A percentile compares a stretch with the other conserved stretches of the same genome.
Evolutionary conservation across 30 jellyfish, hydroid and myxozoan species (phyloP).

Genomic region (Calvadosia cruxmelitensis): DNA sequence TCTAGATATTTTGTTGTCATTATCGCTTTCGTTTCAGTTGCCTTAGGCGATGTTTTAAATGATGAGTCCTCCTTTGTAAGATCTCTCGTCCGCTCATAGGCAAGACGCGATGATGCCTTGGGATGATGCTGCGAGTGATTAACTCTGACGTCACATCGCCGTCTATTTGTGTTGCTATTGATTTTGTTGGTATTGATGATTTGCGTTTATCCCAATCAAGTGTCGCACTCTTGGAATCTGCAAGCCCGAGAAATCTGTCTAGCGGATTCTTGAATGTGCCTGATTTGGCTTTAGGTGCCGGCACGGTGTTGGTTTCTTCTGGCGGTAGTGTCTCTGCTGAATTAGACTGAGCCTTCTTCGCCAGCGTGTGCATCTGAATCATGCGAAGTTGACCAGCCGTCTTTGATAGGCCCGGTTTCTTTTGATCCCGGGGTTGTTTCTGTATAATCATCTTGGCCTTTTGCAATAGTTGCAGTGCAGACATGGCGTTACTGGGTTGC

Average conservation of each 20-base stretch:
- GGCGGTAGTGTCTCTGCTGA: background rate
- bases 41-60: slow-evolving; percentile 17
- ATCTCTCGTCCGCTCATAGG: slow-evolving; percentile 26
- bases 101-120: background rate
- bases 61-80: slow-evolving; percentile 8
- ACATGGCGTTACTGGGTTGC: background rate
- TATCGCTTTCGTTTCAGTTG: slow-evolving; percentile 41
- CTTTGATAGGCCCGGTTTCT: background rate
- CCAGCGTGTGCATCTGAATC: slow-evolving; percentile 2
- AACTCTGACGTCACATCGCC: slow-evolving; percentile 16
- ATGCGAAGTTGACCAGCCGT: background rate
- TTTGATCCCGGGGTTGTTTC: background rate
- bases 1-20: background rate
- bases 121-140: slow-evolving; percentile 37
- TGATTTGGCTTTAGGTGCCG: slow-evolving; percentile 10
- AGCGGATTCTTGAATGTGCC: slow-evolving; percentile 27
- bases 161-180: too few species aligned
- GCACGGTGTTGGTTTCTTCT: background rate
- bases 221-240: slow-evolving; percentile 1
- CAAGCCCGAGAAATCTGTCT: slow-evolving; percentile 21
- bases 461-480: background rate
- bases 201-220: slow-evolving; percentile 49
- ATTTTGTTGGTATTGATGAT: slow-evolving; percentile 34
- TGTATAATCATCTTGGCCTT: background rate
- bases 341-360: slow-evolving; percentile 21